A percentile compares a stretch with the other conserved stretches of the same genome.
phyloP scores from a whole-genome alignment of 2,888 invertebrate species.

The Leptinotarsa rubiginosa region DNA sequence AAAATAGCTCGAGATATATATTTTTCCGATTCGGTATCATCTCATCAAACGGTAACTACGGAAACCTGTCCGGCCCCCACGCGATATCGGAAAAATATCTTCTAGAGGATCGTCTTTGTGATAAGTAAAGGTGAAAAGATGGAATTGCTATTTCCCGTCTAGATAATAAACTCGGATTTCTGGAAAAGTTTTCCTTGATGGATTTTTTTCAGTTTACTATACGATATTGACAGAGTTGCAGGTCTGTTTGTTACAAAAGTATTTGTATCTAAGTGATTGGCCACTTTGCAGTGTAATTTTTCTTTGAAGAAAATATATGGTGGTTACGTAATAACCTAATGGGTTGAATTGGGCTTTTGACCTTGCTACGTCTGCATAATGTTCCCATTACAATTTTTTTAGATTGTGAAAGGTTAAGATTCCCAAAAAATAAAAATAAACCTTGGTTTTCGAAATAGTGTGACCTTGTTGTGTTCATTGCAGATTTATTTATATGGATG shows the following conservation, averaged over 20 bases:
- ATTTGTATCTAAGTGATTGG: too few species aligned
- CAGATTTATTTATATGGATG: too few species aligned
- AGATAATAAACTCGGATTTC: conserved; percentile 6
- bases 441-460: too few species aligned
- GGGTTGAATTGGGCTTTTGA: too few species aligned
- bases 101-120: background rate
- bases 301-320: background rate
- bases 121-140: conserved; percentile 15
- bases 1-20: conserved; percentile 10
- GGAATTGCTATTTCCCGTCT: conserved; percentile 6
- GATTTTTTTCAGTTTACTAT: background rate
- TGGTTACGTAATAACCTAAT: background rate
- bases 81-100: conserved; percentile 7
- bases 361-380: too few species aligned
- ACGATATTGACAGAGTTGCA: background rate
- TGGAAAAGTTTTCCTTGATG: background rate
- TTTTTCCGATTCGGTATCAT: conserved; percentile 12
- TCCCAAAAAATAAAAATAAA: too few species aligned
- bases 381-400: too few species aligned
- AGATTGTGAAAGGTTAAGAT: too few species aligned
- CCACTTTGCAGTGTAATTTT: too few species aligned
- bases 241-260: background rate
- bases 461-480: too few species aligned
- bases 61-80: background rate
- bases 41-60: conserved; percentile 8